phyloP scores from a whole-genome alignment of 2,888 invertebrate species.

The Drosophila prolongata region DNA sequence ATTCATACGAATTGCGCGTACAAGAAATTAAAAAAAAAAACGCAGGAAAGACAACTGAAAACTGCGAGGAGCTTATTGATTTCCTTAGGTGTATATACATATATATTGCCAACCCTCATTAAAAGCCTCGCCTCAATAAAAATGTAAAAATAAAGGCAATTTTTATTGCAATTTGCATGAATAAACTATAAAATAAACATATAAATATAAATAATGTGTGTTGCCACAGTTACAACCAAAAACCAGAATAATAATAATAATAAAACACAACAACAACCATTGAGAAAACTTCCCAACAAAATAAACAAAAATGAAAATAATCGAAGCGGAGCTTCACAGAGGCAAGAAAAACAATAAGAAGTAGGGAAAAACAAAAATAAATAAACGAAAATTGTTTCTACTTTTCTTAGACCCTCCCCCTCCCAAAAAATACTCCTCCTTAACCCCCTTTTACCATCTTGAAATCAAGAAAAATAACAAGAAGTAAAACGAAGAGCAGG shows the following conservation, averaged over 20 bases:
- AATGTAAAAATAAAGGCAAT: constrained; percentile 79
- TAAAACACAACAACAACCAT: constrained; percentile 46
- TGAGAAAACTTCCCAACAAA: constrained; percentile 44
- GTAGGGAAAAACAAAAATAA: constrained; percentile 65
- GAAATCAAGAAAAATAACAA: constrained; percentile 69
- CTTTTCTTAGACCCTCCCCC: constrained; percentile 32
- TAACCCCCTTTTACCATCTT: constrained; percentile 14
- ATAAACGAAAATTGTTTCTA: constrained; percentile 79
- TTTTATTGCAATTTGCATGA: constrained; percentile 82
- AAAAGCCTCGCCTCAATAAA: constrained; percentile 48
- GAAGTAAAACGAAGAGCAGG: constrained; percentile 30
- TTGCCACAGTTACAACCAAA: constrained; percentile 69
- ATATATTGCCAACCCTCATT: constrained; percentile 34
- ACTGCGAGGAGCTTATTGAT: constrained; percentile 71
- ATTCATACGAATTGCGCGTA: constrained; percentile 69
- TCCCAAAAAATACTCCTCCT: not conserved
- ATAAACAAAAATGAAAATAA: constrained; percentile 60
- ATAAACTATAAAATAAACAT: constrained; percentile 82
- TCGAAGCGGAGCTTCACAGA: constrained; percentile 47
- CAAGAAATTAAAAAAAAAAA: constrained; percentile 63
- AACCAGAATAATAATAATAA: constrained; percentile 41
- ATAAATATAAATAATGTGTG: constrained; percentile 48
- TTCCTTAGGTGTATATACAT: constrained; percentile 58
- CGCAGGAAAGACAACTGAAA: constrained; percentile 27
- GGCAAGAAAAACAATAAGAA: constrained; percentile 51